A percentile compares a stretch with the other conserved stretches of the same genome.
phyloP scores from a whole-genome alignment of 1,140 invertebrate species.

The Lysiphlebus fabarum region DNA sequence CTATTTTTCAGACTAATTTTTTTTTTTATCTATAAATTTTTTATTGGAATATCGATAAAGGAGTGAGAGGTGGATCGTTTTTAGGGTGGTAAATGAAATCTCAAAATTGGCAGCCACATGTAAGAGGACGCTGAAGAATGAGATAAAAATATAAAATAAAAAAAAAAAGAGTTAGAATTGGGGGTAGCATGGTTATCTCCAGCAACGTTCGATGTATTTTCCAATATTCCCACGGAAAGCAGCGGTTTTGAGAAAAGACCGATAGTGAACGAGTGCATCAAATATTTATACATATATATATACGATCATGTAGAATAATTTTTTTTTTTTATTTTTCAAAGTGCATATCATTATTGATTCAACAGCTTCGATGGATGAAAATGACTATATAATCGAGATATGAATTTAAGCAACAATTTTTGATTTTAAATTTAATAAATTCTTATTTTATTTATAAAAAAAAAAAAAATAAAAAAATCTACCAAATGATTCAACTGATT shows the following conservation, averaged over 20 bases:
- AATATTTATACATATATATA: slow-evolving; percentile 3
- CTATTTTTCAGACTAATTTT: too few relatives aligned
- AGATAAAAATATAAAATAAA: not conserved
- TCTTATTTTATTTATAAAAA: too few relatives aligned
- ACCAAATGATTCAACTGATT: too few relatives aligned
- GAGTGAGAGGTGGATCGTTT: too few relatives aligned
- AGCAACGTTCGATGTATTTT: slow-evolving; percentile 38
- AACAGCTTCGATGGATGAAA: slow-evolving; percentile 14
- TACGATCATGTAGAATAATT: not conserved
- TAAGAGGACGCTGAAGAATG: not conserved
- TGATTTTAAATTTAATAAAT: too few relatives aligned
- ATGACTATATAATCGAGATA: slow-evolving; percentile 1
- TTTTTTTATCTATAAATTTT: too few relatives aligned
- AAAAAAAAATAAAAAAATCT: too few relatives aligned
- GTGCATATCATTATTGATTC: slow-evolving; percentile 44
- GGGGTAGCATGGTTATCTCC: slow-evolving; percentile 40
- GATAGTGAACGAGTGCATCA: slow-evolving; percentile 21
- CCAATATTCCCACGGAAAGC: slow-evolving; percentile 37
- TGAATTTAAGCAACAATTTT: too few relatives aligned
- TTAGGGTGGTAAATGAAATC: too few relatives aligned
- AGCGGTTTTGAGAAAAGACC: slow-evolving; percentile 24
- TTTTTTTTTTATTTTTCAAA: slow-evolving; percentile 32
- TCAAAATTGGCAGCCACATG: too few relatives aligned
- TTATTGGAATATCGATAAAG: too few relatives aligned
- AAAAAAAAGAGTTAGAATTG: slow-evolving; percentile 11